Percentiles rank a stretch among this genome's conserved stretches.
These are phyloP conservation scores for Oedothorax gibbosus DNA, from an alignment of 1,140 invertebrate species.

Conservation along the genomic window DNA sequence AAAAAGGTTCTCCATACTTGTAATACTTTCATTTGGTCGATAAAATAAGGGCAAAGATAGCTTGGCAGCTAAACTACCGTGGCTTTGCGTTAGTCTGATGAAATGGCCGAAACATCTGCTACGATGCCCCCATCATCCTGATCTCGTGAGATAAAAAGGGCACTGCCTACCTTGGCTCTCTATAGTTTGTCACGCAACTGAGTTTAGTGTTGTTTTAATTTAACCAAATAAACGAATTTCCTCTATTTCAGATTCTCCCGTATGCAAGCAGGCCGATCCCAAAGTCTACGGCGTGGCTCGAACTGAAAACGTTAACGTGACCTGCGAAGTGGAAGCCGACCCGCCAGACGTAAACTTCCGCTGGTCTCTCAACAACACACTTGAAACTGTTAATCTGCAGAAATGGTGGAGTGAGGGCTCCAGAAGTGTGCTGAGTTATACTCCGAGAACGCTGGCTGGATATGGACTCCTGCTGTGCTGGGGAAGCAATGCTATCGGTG, in stretches of 20 bases:
- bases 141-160: no score
- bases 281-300: constrained; percentile 80
- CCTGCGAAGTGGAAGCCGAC: constrained; percentile 87
- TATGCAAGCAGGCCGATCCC: constrained; percentile 80
- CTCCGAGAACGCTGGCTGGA: constrained; percentile 66
- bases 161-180: no score
- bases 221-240: neutral
- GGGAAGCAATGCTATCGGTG: constrained; percentile 64
- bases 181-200: no score
- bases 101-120: no score
- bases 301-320: constrained; percentile 83
- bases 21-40: no score
- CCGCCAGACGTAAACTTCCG: constrained; percentile 70
- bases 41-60: no score
- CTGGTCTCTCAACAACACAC: constrained; percentile 64
- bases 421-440: constrained; percentile 65
- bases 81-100: no score
- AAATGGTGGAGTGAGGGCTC: constrained; percentile 52
- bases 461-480: constrained; percentile 63
- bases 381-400: constrained; percentile 34
- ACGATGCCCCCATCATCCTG: no score
- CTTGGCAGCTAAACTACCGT: no score
- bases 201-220: no score
- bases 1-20: no score
- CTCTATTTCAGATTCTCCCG: constrained; percentile 69